These are phyloP conservation scores for Thrips palmi DNA, from an alignment of 1,140 invertebrate species.

Conservation along the genomic window DNA sequence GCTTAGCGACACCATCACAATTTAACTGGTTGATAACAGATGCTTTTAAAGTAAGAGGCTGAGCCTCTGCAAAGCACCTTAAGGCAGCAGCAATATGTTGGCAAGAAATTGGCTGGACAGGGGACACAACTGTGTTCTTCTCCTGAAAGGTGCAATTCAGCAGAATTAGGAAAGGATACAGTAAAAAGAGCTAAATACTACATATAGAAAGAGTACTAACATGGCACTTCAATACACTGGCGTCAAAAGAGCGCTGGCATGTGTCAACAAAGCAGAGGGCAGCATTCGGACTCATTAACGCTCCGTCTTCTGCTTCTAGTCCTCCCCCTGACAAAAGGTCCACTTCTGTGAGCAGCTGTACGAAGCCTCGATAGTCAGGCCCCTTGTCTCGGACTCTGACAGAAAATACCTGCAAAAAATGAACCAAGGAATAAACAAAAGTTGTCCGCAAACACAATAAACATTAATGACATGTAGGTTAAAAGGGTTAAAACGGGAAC, in stretches of 20 bases:
- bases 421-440: too few relatives aligned
- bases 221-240: conserved; percentile 34
- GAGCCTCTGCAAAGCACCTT: conserved; percentile 41
- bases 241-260: conserved; percentile 35
- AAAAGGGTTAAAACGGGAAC: too few relatives aligned
- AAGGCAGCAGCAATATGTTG: conserved; percentile 50
- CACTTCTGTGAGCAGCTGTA: conserved; percentile 38
- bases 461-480: too few relatives aligned
- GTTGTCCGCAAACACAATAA: too few relatives aligned
- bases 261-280: conserved; percentile 47
- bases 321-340: conserved; percentile 20
- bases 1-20: conserved; percentile 41
- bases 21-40: conserved; percentile 42
- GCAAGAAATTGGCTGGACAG: too few relatives aligned
- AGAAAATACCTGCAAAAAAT: conserved; percentile 40
- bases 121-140: conserved; percentile 21
- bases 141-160: conserved; percentile 19
- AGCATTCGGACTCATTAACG: conserved; percentile 26
- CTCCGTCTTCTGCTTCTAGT: conserved; percentile 27
- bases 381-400: conserved; percentile 46
- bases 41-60: conserved; percentile 41
- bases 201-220: conserved; percentile 20
- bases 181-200: conserved; percentile 2
- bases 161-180: conserved; percentile 9
- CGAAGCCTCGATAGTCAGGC: conserved; percentile 54